Base-by-base conservation (phyloP, 1,140 invertebrate genomes). In the Brachionus angularis region DNA sequence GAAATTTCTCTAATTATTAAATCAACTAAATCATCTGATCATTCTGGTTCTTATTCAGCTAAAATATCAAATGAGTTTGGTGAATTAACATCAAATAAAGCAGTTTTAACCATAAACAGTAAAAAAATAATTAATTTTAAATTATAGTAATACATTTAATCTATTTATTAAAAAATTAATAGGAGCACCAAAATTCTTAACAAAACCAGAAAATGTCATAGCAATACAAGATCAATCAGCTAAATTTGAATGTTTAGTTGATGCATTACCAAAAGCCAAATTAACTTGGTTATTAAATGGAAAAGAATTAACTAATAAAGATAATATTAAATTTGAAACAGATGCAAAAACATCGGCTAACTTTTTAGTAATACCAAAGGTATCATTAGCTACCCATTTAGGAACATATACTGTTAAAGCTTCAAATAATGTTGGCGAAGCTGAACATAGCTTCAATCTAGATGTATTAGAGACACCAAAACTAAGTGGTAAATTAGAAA, bases 241-340 rank as follows among this genome's bases (percentile, higher is more conserved):
- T 16, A 10, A 16, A 10, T 95, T 95, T 83, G 91, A 94, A 84
- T 93, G 91, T 82, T 87, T 90, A 75, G 90, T 95, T 75, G 88
- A 91, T 77, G 91, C 91, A 72, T 90, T 93, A 82, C 92, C 92
- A 25, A 86, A 88, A 76, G 91, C 92, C 71, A 86, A 85, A 73
- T 89, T 94, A 53, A 84, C 85, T 73, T 95, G 91, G 91, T 93
- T 87, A 81, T 90, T 92, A 80, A 89, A 91, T 83, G 89, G 88
- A 70, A 87, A 74, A 87, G 87, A 74, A 90, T 8, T 58, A 10
- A 16, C 16, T 16, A 16, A 10, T 16, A 42, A 42, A 16, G 39
- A 42, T 16, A 16, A 16, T 16, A 16, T 42, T 16, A 42, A 42
- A 16, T 42, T 42, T 16, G 39, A 42, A 16, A 42, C 10, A 10